Base-by-base conservation (phyloP, 2,888 invertebrate genomes). In the Muschampia staudingeri region DNA sequence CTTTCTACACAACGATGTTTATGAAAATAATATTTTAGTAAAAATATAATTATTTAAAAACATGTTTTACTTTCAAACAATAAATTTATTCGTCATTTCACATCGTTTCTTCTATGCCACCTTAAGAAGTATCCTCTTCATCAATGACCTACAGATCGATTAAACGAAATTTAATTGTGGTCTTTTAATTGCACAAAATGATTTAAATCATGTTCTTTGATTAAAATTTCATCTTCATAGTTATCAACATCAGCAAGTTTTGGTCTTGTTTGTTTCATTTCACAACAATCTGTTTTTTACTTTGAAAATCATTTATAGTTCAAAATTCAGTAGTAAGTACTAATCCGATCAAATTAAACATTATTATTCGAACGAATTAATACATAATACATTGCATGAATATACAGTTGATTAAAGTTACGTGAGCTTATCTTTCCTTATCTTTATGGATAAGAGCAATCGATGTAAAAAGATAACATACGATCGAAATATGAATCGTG, bases 381-480 rank as follows among this genome's bases (percentile, higher is more conserved):
- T 61, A 16, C 65, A 65, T 65, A 65, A 42, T 65, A 76, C n/a
- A 76, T 67, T 65, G 16, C 76, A 40, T 67, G 25, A 42, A 69
- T 67, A 40, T 12, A 44, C 61, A 69, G 40, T 44, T 2, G 61
- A 78, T 52, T 61, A 65, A 65, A 65, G 30, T 61, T 61, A 61
- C 30, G 56, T 72, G 78, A 8, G 5, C 42, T 73, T 79, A 78
- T 78, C 72, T 19, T 44, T 61, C 34, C 42, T 72, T 16, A 65
- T 65, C 34, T 56, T 73, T 67, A 79, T 65, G 52, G 73, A 79
- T 79, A 79, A 25, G n/a, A 73, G 73, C 34, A 65, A 73, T 65
- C 30, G 71, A 42, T 71, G 37, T 14, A 72, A 71, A 65, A 78
- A 61, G 79, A 79, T 79, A 79, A 79, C 19, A 7, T 73, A 34